These are phyloP conservation scores for Psittacula echo DNA, from an alignment of 2,797 vertebrate species.

Conservation along the genomic window DNA sequence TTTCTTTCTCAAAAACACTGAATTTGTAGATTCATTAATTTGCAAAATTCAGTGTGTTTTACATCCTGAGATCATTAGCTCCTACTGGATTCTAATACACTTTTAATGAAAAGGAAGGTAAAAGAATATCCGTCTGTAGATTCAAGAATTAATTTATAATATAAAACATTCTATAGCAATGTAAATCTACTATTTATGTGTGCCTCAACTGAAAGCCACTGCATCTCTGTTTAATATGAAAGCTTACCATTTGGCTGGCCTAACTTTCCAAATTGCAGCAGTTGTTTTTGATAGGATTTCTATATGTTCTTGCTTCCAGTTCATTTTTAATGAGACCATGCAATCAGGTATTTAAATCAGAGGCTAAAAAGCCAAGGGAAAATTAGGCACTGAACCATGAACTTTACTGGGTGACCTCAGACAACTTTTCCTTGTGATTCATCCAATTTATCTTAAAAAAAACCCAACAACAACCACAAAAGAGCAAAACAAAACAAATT, in stretches of 20 bases:
- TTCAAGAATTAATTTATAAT: neutral
- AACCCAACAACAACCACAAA: too few relatives aligned
- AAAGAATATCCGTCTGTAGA: neutral
- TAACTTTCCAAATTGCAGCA: neutral
- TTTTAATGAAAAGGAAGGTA: neutral
- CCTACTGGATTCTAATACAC: neutral
- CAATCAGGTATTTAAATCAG: neutral
- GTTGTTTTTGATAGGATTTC: neutral
- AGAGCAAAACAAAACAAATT: neutral
- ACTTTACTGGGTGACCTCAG: neutral
- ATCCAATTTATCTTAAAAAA: neutral
- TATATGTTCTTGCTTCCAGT: neutral
- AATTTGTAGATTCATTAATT: neutral
- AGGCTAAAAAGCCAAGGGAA: neutral
- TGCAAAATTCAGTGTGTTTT: neutral
- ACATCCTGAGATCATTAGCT: neutral
- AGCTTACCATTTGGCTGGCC: neutral
- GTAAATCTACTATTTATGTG: neutral
- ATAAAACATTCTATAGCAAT: neutral
- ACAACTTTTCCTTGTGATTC: neutral
- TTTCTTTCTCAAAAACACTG: neutral
- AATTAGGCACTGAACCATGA: neutral
- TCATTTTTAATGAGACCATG: neutral
- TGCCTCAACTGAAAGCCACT: neutral
- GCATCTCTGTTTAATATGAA: neutral